These are phyloP conservation scores for Sylvicola fuscatus DNA, from an alignment of 2,888 invertebrate species.

Conservation along the genomic window DNA sequence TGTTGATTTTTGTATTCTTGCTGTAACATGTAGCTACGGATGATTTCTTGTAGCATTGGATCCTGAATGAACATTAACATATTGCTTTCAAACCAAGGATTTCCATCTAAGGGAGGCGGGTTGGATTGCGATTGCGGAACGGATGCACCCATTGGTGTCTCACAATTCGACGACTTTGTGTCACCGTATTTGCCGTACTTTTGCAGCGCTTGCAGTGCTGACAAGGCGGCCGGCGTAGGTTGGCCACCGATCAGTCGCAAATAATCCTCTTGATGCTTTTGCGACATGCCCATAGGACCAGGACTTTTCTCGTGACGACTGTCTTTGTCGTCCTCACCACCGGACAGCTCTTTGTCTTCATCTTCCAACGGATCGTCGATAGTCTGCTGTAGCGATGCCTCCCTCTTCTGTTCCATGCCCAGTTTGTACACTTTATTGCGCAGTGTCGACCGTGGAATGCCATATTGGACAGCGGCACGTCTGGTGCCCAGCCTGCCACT, in stretches of 20 bases:
- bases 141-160: too few relatives aligned
- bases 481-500: constrained; percentile 82
- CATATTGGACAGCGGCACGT: constrained; percentile 86
- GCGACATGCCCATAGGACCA: too few relatives aligned
- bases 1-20: constrained; percentile 1
- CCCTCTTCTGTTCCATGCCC: constrained; percentile 46
- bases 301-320: too few relatives aligned
- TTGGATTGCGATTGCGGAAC: too few relatives aligned
- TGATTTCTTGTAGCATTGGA: constrained; percentile 16
- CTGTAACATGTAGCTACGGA: constrained; percentile 16
- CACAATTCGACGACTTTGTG: too few relatives aligned
- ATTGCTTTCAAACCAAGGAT: too few relatives aligned
- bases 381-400: constrained; percentile 23
- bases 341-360: constrained; percentile 28
- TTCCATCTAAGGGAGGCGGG: too few relatives aligned
- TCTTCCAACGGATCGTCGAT: constrained; percentile 13
- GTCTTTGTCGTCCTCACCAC: constrained; percentile 29
- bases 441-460: constrained; percentile 88
- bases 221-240: too few relatives aligned
- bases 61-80: constrained; percentile 8
- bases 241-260: too few relatives aligned
- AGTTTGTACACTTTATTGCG: constrained; percentile 88
- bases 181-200: too few relatives aligned
- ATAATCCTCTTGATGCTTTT: too few relatives aligned
- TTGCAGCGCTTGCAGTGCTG: too few relatives aligned